These are phyloP conservation scores for Eupithecia centaureata DNA, from an alignment of 2,888 invertebrate genomes.

Conservation along the genomic window DNA sequence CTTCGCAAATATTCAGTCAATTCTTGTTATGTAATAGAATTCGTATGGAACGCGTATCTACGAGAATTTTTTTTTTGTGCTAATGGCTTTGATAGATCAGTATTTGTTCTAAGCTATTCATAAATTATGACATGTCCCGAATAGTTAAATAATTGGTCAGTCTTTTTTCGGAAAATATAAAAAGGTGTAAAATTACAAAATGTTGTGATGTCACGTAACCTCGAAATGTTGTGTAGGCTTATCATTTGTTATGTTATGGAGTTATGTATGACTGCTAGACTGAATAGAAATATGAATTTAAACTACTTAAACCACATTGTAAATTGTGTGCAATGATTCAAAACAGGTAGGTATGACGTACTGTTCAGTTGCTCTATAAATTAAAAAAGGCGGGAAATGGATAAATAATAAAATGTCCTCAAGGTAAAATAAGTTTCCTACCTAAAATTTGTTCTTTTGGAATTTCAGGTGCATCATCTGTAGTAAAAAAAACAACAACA, in stretches of 20 bases:
- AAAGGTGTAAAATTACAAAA: neutral
- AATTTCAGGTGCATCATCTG: neutral
- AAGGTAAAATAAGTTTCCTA: neutral
- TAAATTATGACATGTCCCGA: neutral
- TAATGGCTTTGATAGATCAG: neutral
- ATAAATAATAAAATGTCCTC: neutral
- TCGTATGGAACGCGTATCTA: neutral
- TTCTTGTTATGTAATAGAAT: slow-evolving; percentile 68
- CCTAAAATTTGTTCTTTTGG: neutral
- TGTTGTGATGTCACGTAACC: slow-evolving; percentile 53
- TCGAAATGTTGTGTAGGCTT: slow-evolving; percentile 43
- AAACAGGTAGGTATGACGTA: neutral
- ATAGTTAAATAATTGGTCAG: neutral
- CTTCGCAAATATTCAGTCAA: slow-evolving; percentile 37
- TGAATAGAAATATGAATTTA: neutral
- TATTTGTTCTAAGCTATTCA: neutral
- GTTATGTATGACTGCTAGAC: too few species aligned
- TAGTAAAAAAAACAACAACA: neutral
- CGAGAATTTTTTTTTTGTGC: neutral
- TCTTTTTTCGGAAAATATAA: neutral
- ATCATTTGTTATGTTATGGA: neutral
- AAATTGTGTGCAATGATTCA: neutral
- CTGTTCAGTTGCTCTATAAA: neutral
- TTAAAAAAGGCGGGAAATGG: neutral
- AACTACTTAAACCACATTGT: neutral